Base-by-base conservation (phyloP, 2,113 vertebrate genomes). In the Ciconia boyciana region DNA sequence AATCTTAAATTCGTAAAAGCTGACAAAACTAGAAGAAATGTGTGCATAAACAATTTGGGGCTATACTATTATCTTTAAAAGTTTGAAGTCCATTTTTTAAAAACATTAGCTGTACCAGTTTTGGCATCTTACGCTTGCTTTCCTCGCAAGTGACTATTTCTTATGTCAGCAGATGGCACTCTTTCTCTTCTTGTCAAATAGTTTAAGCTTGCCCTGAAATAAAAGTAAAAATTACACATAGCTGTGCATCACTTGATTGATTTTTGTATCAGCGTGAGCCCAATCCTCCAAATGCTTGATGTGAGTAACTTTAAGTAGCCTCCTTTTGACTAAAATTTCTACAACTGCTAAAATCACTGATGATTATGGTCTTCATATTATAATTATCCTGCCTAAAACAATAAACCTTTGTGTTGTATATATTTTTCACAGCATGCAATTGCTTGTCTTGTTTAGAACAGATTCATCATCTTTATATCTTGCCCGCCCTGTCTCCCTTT, bases 81-180 rank as follows among this genome's bases (percentile, higher is more conserved):
- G 15, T 70, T 72, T 54, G 36, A 70, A 64, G 11, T 64, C 36
- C 0, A 0, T 46, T 71, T 71, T 65, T 64, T 15, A 41, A 62
- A 76, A 88, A 14, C 8, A 14, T 18, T 22, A 74, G 12, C 52
- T 95, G 8, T 60, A 64, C 39, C 25, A 21, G 46, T 84, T 74
- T 43, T 52, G 74, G 16, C 41, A 61, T 54, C 36, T 41, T 41
- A 32, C 3, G 14, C 25, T 88, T 41, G 51, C 51, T 83, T 61
- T 88, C 49, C 44, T 70, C 65, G 43, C 52, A 39, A 55, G 44
- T 86, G 74, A 75, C 54, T 89, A 9, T 41, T 85, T 28, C 19
- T 54, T 66, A 9, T 2, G 82, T 94, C 98, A 97, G 97, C 94
- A 98, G 98, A 94, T 98, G 98, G 98, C 97, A 87, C 96, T 98